These are phyloP conservation scores for Agraylea sexmaculata DNA, from an alignment of 1,140 invertebrate genomes.

Conservation along the genomic window DNA sequence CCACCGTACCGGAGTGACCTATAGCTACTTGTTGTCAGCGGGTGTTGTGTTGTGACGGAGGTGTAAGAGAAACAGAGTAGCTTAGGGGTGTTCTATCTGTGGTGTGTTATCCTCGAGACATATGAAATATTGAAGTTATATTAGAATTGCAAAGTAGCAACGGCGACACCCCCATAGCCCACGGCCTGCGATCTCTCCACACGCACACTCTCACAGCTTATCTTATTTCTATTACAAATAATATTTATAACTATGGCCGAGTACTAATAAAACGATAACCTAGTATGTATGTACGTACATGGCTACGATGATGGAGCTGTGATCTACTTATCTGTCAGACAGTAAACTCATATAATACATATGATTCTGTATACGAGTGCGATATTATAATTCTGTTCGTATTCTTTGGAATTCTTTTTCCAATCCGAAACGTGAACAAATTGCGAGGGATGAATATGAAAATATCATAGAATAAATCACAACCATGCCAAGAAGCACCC, in stretches of 20 bases:
- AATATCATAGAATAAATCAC: too few relatives aligned
- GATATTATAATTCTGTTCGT: too few relatives aligned
- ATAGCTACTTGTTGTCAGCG: too few relatives aligned
- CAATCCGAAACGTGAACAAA: too few relatives aligned
- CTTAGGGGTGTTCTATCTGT: too few relatives aligned
- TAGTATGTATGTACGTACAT: not conserved
- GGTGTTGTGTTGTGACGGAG: too few relatives aligned
- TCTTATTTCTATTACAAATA: not conserved
- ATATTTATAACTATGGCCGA: slow-evolving; percentile 1
- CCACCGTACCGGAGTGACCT: too few relatives aligned
- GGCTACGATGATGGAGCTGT: not conserved
- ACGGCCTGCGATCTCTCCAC: not conserved
- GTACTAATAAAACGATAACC: not conserved
- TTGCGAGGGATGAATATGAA: too few relatives aligned
- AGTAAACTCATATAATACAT: slow-evolving; percentile 6
- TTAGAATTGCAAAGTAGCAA: slow-evolving; percentile 18
- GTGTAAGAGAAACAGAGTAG: too few relatives aligned
- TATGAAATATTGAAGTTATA: slow-evolving; percentile 18
- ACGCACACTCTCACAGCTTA: not conserved
- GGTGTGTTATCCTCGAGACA: slow-evolving; percentile 16
- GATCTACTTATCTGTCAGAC: slow-evolving; percentile 8
- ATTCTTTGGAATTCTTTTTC: too few relatives aligned
- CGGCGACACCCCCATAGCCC: slow-evolving; percentile 12
- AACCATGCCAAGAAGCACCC: too few relatives aligned
- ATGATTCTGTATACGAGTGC: too few relatives aligned